These are phyloP conservation scores for Orussus abietinus DNA, from an alignment of 1,140 invertebrate genomes.

Conservation along the genomic window DNA sequence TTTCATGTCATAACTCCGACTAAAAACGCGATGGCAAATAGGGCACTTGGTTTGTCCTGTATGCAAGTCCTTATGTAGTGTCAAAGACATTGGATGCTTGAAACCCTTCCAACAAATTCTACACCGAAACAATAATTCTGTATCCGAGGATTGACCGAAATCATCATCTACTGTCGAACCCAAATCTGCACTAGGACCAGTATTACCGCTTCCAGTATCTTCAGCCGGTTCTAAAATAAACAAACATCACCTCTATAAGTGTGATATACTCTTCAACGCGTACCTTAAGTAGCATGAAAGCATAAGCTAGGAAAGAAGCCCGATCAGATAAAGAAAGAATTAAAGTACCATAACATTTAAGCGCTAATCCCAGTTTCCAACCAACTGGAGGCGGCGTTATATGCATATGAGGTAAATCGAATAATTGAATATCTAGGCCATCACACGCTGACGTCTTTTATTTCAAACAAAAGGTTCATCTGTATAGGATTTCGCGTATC, in stretches of 20 bases:
- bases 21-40: slow-evolving; percentile 60
- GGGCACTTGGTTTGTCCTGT: slow-evolving; percentile 68
- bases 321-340: slow-evolving; percentile 24
- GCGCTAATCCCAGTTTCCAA: slow-evolving; percentile 17
- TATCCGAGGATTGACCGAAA: slow-evolving; percentile 34
- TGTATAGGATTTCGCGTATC: too few species aligned
- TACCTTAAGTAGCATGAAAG: slow-evolving; percentile 15
- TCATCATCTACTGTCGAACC: slow-evolving; percentile 32
- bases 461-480: too few species aligned
- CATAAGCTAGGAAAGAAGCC: slow-evolving; percentile 25
- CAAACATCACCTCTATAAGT: slow-evolving; percentile 18
- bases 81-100: slow-evolving; percentile 71
- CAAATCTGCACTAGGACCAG: slow-evolving; percentile 26
- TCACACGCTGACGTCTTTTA: too few species aligned
- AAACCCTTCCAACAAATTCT: slow-evolving; percentile 71
- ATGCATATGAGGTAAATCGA: too few species aligned
- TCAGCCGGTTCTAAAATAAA: slow-evolving; percentile 44
- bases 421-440: too few species aligned
- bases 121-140: slow-evolving; percentile 59
- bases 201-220: slow-evolving; percentile 26
- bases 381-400: slow-evolving; percentile 21
- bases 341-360: slow-evolving; percentile 17
- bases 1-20: slow-evolving; percentile 62
- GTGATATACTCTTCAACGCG: slow-evolving; percentile 34
- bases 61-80: slow-evolving; percentile 72